phyloP scores from a whole-genome alignment of 2,797 vertebrate species.

The Hozukius guyotensis region DNA sequence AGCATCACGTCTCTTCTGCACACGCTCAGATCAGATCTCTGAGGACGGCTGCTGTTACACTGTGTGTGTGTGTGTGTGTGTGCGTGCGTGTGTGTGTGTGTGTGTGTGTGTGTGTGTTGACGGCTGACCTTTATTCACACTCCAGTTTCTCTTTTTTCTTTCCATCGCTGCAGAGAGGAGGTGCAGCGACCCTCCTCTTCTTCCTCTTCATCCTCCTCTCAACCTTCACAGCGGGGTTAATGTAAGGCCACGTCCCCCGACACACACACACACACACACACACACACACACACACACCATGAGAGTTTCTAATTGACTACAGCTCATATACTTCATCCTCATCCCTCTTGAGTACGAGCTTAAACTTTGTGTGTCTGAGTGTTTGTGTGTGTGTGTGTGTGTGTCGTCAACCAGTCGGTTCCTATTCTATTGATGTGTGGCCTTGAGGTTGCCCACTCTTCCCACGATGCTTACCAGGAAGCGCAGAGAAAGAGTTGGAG shows the following conservation, averaged over 20 bases:
- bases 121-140: conserved; percentile 72
- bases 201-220: conserved; percentile 57
- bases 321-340: conserved; percentile 18
- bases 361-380: background rate
- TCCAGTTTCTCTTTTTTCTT: conserved; percentile 27
- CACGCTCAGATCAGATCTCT: conserved; percentile 8
- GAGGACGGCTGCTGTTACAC: background rate
- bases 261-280: conserved; percentile 24
- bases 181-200: conserved; percentile 32
- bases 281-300: conserved; percentile 26
- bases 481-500: conserved; percentile 23
- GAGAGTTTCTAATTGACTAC: conserved; percentile 34
- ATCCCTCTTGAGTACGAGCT: background rate
- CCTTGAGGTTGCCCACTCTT: conserved; percentile 47
- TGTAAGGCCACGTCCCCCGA: conserved; percentile 60
- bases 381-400: background rate
- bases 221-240: conserved; percentile 74
- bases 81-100: accelerated
- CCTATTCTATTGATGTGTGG: conserved; percentile 48
- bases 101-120: conserved; percentile 4
- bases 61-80: background rate
- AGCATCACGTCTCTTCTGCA: conserved; percentile 18
- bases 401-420: conserved; percentile 38
- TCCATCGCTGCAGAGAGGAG: conserved; percentile 19
- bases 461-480: conserved; percentile 46